Base-by-base conservation (phyloP, 2,797 vertebrate species). In the Labroides dimidiatus region DNA sequence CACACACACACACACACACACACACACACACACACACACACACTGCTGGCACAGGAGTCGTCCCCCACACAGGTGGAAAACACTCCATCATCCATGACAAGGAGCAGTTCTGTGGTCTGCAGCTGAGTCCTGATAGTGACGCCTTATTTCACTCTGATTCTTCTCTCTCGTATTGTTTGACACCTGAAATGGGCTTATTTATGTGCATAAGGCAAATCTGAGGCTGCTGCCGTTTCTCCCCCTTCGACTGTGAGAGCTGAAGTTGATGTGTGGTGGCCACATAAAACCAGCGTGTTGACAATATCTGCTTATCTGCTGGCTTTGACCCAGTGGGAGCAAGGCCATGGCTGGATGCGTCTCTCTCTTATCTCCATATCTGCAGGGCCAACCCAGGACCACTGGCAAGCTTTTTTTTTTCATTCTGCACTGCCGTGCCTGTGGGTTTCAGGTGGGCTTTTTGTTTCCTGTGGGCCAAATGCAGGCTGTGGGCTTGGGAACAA, bases 401-500 rank as follows among this genome's bases (percentile, higher is more conserved):
- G 66, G 62, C 1, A 63, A 53, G 47, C n/a, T 68, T 78, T 77
- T 63, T 69, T 58, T 75, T 66, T 73, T 63, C 57, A 71, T 75
- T 53, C 51, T 64, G 58, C 81, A 64, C 83, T 36, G 11, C 77
- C 66, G 81, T 84, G 84, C 71, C 53, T 88, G 67, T 72, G 44
- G 75, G 64, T 81, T 90, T 91, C 87, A 89, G 86, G 79, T 86
- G 81, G 87, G 80, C 78, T 89, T 90, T 89, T 87, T 91, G 84
- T 86, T 90, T 64, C 55, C 51, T 23, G 78, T 57, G 64, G 70
- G 84, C 81, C 78, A 69, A 90, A 92, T 92, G 90, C 89, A 91
- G 91, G 92, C 87, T 93, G 90, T 82, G 92, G 90, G 88, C 83
- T 56, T 20, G 61, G 37, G 75, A 90, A 94, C 89, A 95, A 94